Evolutionary conservation across 2,797 vertebrate genomes (phyloP).

Genomic region (Diceros bicornis): DNA sequence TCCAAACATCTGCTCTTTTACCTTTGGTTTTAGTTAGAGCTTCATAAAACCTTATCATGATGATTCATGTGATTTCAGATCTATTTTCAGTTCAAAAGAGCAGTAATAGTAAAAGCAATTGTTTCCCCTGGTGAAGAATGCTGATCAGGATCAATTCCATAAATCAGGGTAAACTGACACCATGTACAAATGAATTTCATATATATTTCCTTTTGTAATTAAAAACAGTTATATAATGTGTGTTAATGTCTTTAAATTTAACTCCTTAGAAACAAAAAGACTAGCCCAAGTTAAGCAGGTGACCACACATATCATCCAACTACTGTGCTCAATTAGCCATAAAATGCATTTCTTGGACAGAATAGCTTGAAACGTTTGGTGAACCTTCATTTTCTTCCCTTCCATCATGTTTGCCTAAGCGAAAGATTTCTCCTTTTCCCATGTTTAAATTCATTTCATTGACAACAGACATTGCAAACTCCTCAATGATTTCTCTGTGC

Average conservation of each 20-base stretch:
- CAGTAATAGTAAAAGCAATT: background rate
- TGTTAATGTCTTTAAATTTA: constrained; percentile 61
- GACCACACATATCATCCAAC: constrained; percentile 47
- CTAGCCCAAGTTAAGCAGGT: constrained; percentile 55
- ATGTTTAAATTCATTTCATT: constrained; percentile 78
- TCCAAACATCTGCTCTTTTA: constrained; percentile 3
- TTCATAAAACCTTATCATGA: constrained; percentile 58
- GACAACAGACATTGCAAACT: constrained; percentile 58
- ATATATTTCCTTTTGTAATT: constrained; percentile 13
- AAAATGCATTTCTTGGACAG: constrained; percentile 79
- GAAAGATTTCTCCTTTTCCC: constrained; percentile 67
- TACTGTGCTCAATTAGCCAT: constrained; percentile 66
- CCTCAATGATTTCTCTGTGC: constrained; percentile 50
- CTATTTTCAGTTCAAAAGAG: constrained; percentile 38
- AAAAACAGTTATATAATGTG: background rate
- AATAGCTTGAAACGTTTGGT: constrained; percentile 72
- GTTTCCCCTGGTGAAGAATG: background rate
- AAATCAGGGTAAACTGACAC: background rate
- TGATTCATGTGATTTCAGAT: constrained; percentile 43
- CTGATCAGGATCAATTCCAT: constrained; percentile 13
- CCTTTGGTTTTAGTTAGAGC: constrained; percentile 74
- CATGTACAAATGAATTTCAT: background rate
- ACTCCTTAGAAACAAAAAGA: constrained; percentile 67
- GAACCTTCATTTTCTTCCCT: constrained; percentile 72
- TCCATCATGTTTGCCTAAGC: constrained; percentile 52